A percentile compares a stretch with the other conserved stretches of the same genome.
These are phyloP conservation scores for Xenotilapia flavipinnis DNA, from an alignment of 2,113 vertebrate species.

Conservation along the genomic window DNA sequence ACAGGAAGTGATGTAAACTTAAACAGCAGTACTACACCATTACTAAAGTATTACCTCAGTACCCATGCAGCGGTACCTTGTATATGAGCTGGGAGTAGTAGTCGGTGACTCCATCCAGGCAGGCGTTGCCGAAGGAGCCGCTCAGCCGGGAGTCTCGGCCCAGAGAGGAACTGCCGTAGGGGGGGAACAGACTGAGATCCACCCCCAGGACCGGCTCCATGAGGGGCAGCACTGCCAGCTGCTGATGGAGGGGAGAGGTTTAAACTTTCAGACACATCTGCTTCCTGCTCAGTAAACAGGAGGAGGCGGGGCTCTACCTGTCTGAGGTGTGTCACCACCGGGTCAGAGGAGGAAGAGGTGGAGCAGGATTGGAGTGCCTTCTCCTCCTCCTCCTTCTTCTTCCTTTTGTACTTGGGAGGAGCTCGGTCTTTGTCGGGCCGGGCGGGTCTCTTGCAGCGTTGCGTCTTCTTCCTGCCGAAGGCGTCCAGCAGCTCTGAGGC, in stretches of 20 bases:
- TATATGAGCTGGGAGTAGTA: conserved; percentile 96
- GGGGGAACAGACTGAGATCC: conserved; percentile 89
- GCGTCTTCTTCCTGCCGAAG: conserved; percentile 79
- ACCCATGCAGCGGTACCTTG: conserved; percentile 57
- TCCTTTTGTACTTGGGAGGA: conserved; percentile 83
- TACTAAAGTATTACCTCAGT: too few species aligned
- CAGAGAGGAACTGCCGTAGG: conserved; percentile 84
- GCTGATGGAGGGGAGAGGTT: conserved; percentile 10
- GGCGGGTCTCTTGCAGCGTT: conserved; percentile 80
- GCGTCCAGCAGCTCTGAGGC: conserved; percentile 65
- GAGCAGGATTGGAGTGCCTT: neutral
- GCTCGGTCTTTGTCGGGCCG: conserved; percentile 74
- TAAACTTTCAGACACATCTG: neutral
- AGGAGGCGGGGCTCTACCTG: conserved; percentile 68
- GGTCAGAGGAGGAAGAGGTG: conserved; percentile 59
- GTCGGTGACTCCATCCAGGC: conserved; percentile 88
- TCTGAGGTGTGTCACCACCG: conserved; percentile 77
- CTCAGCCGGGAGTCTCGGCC: conserved; percentile 82
- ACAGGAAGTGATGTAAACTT: neutral
- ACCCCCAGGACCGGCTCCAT: conserved; percentile 93
- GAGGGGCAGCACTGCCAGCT: conserved; percentile 89
- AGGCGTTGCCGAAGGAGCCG: conserved; percentile 88
- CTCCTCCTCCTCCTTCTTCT: conserved; percentile 89
- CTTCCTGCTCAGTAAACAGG: neutral
- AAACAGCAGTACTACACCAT: neutral